Percentiles rank a stretch among this genome's conserved stretches.
Conservation (phyloP, 2,888 invertebrate species). For the Spisula solida region DNA sequence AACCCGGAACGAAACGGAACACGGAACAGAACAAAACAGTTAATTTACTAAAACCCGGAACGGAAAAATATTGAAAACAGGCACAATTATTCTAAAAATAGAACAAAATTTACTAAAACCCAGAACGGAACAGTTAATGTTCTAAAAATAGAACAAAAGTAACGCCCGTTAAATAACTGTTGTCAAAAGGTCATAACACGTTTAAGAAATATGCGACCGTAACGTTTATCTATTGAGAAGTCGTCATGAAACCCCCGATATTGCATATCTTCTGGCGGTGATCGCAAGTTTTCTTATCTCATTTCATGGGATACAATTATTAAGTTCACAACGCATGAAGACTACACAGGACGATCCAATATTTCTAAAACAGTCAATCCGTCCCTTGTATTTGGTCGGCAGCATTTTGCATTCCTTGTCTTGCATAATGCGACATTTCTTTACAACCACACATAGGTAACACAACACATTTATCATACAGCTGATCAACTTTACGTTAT, state of each 20-base stretch:
- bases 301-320: constrained; percentile 6
- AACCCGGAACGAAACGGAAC: too few species aligned
- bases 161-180: too few species aligned
- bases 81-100: too few species aligned
- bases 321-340: not conserved
- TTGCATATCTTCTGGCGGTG: not conserved
- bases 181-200: too few species aligned
- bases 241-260: not conserved
- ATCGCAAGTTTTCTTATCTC: not conserved
- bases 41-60: too few species aligned
- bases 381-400: not conserved
- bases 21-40: too few species aligned
- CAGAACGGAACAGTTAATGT: too few species aligned
- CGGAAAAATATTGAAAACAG: too few species aligned
- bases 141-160: too few species aligned
- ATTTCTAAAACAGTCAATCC: not conserved
- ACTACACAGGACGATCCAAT: not conserved
- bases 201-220: constrained; percentile 18
- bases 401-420: not conserved
- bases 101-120: too few species aligned
- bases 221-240: not conserved
- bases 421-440: too few species aligned
- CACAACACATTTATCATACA: not conserved
- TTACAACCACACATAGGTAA: not conserved
- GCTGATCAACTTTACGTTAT: not conserved